Conservation (phyloP, 2,113 vertebrate species). For the Stomatorhinus ivindoensis region DNA sequence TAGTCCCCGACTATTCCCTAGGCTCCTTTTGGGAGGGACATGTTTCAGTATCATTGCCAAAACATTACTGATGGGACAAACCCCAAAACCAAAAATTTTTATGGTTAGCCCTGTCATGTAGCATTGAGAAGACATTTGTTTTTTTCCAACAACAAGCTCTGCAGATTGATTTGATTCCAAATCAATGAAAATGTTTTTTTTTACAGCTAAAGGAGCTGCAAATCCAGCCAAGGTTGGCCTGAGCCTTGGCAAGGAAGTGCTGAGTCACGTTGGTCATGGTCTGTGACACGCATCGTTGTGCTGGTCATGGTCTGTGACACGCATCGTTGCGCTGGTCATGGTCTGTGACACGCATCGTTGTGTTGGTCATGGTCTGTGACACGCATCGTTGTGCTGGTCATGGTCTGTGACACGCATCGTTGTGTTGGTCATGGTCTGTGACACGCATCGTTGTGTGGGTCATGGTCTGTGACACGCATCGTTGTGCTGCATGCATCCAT, state of each 20-base stretch:
- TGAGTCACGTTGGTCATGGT: constrained; percentile 2
- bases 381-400: no score
- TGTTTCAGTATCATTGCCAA: not conserved
- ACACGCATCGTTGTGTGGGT: no score
- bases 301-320: constrained; percentile 1
- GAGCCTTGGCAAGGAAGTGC: constrained; percentile 5
- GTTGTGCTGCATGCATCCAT: not conserved
- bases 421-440: no score
- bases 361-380: no score
- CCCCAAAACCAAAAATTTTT: not conserved
- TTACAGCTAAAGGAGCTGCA: not conserved
- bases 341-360: no score
- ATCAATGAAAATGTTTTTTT: not conserved
- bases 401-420: not conserved
- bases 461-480: not conserved
- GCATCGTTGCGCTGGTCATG: no score
- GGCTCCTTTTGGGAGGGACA: not conserved
- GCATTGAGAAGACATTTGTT: not conserved
- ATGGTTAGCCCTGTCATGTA: not conserved
- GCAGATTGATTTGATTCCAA: not conserved
- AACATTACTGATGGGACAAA: not conserved
- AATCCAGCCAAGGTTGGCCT: constrained; percentile 3
- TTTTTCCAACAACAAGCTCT: not conserved
- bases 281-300: not conserved
- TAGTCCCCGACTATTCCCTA: not conserved